Evolutionary conservation across 2,113 vertebrate species (phyloP).

Genomic region (Hypanus sabinus): DNA sequence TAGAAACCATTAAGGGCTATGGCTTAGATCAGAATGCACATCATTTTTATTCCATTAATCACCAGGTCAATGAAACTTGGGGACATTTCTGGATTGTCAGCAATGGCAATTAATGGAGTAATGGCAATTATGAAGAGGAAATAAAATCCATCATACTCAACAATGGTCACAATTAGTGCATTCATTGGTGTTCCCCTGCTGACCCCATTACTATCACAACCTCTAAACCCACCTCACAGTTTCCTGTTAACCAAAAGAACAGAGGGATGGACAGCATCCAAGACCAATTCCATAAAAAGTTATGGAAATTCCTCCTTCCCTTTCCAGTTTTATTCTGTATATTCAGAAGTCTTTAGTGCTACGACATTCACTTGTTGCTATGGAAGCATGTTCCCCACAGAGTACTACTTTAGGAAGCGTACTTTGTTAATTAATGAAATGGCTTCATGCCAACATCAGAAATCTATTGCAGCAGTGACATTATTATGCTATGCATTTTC

Average conservation of each 20-base stretch:
- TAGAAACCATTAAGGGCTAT: background rate
- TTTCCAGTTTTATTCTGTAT: constrained; percentile 5
- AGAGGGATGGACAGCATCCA: background rate
- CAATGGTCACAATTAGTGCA: background rate
- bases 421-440: constrained; percentile 32
- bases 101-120: background rate
- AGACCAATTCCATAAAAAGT: background rate
- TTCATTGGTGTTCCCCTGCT: background rate
- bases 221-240: background rate
- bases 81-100: background rate
- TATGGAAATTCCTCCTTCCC: background rate
- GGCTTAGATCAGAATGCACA: background rate
- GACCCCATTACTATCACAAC: no score
- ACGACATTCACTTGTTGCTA: constrained; percentile 25
- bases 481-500: constrained; percentile 1
- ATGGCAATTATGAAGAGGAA: background rate
- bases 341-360: constrained; percentile 7
- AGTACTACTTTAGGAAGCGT: background rate
- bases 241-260: background rate
- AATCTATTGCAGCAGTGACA: constrained; percentile 8
- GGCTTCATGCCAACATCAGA: constrained; percentile 16
- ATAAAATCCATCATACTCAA: background rate
- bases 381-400: constrained; percentile 17
- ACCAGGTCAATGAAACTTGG: background rate
- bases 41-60: background rate